A percentile compares a stretch with the other conserved stretches of the same genome.
These are phyloP conservation scores for Galeopsomyia nigrocyanea DNA, from an alignment of 2,888 invertebrate genomes.

Conservation along the genomic window DNA sequence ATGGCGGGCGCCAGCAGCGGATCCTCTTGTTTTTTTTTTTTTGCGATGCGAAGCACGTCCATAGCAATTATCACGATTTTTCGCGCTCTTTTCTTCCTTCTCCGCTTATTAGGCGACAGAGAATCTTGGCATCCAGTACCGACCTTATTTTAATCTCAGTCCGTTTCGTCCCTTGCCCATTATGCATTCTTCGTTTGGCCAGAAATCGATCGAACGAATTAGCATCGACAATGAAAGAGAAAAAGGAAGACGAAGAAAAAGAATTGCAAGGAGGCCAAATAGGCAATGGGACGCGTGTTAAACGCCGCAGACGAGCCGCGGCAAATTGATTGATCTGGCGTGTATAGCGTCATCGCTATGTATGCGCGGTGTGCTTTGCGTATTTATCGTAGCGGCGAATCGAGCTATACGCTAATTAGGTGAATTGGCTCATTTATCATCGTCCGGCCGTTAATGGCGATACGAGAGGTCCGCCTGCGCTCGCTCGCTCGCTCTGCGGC, in stretches of 20 bases:
- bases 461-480: conserved; percentile 36
- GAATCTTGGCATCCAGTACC: too few relatives aligned
- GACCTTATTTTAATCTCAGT: too few relatives aligned
- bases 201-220: too few relatives aligned
- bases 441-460: conserved; percentile 47
- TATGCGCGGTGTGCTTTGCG: conserved; percentile 11
- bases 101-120: conserved; percentile 4
- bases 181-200: too few relatives aligned
- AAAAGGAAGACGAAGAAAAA: too few relatives aligned
- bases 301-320: conserved; percentile 48
- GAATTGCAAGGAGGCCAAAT: conserved; percentile 18
- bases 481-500: not conserved
- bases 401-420: conserved; percentile 47
- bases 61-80: conserved; percentile 50
- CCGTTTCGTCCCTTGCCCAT: too few relatives aligned
- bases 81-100: conserved; percentile 2
- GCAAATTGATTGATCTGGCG: conserved; percentile 57
- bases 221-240: too few relatives aligned
- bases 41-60: conserved; percentile 44
- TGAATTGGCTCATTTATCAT: conserved; percentile 50
- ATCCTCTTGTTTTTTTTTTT: conserved; percentile 14
- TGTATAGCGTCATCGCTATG: not conserved
- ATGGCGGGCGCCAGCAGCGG: conserved; percentile 8
- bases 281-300: conserved; percentile 45
- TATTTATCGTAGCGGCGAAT: conserved; percentile 47